Evolutionary conservation across 2,888 invertebrate species (phyloP), one percentile per base, ranked within the genome.

Genomic region (Stenodema calcarata): DNA sequence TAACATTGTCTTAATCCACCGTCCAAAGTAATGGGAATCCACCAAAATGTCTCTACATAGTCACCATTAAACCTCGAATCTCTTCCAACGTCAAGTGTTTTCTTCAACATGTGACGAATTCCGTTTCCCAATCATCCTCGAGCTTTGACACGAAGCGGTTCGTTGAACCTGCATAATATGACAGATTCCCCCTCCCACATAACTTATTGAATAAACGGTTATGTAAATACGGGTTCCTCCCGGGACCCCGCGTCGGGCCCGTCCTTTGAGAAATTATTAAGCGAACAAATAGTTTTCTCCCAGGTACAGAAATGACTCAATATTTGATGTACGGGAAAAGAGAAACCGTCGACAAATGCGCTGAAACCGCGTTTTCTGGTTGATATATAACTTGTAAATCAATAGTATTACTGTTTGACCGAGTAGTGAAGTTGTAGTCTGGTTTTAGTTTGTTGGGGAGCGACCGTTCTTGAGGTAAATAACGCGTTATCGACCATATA

Each of bases 151-250:
- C 9, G n/a, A 9, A 27, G 23, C 62, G 62, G 62, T 62, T 62
- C 62, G 23, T 62, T 23, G 62, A 62, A 62, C 62, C 16, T 18
- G 62, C 62, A 62, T 62, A 62, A 23, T 35, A 35, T 35, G 35
- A 35, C 35, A 35, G 4, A 35, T 7, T 2, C 35, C 7, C 18
- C 62, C 62, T 23, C 62, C 62, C 18, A 23, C 62, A 62, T 62
- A 62, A 62, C 62, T 62, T 62, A 62, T 62, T 62, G 62, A 62
- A 62, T 62, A 62, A 62, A 62, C 62, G 62, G 62, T 62, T 62
- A 62, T 62, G 62, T 62, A 50, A 50, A 50, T 50, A 50, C 44
- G 44, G 3, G n/a, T n/a, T n/a, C n/a, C n/a, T n/a, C 35, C 6
- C 14, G 16, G n/a, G 50, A 50, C 50, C 50, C 50, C n/a, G 50